Conservation (phyloP, 2,888 invertebrate species). For the Tolmerus cingulatus region DNA sequence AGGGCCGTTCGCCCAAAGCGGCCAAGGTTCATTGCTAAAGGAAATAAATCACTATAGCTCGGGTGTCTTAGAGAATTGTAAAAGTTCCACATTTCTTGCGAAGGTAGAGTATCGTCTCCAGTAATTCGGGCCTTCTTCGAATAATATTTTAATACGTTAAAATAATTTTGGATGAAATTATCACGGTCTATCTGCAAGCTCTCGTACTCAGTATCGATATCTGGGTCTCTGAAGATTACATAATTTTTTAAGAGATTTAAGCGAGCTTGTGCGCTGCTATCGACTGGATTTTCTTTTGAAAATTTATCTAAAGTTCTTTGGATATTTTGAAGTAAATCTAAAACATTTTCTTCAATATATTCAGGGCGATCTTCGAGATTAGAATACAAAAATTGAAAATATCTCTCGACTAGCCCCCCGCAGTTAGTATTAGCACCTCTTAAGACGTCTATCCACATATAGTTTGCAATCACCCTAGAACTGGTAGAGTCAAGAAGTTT, state of each 20-base stretch:
- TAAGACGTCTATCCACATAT: constrained; percentile 12
- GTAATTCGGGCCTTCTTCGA: background rate
- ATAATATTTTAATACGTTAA: background rate
- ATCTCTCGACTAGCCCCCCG: background rate
- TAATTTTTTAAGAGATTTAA: background rate
- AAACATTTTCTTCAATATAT: background rate
- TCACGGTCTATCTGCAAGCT: background rate
- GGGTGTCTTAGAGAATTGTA: constrained; percentile 3
- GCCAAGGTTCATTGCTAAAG: background rate
- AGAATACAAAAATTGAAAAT: constrained; percentile 14
- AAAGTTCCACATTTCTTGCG: constrained; percentile 4
- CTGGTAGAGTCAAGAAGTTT: background rate
- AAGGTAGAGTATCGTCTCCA: background rate
- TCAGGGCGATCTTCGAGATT: background rate
- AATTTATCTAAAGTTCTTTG: background rate
- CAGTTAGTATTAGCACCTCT: background rate
- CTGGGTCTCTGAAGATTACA: background rate
- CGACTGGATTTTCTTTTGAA: background rate
- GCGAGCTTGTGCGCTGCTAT: background rate
- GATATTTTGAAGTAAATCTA: background rate
- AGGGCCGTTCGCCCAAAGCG: background rate
- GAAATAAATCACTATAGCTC: background rate
- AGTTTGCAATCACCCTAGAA: background rate
- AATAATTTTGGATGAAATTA: constrained; percentile 13
- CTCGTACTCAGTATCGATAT: background rate